Percentiles rank a stretch among this genome's conserved stretches.
These are phyloP conservation scores for Sebastes trivittatus DNA, from an alignment of 2,797 vertebrate genomes.

Conservation along the genomic window DNA sequence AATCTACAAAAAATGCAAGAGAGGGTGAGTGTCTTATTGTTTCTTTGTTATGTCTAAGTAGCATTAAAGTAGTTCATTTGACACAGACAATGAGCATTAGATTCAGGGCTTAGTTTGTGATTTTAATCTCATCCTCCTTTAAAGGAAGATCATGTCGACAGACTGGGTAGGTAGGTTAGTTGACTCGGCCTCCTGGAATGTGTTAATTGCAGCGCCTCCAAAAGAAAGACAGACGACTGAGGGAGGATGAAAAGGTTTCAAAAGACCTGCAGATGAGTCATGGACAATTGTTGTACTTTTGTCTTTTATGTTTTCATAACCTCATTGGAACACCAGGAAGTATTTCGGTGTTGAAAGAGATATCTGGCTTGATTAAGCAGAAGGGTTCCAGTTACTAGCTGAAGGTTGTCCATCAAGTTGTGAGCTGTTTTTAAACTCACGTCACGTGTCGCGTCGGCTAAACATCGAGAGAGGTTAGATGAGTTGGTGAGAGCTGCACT, in stretches of 20 bases:
- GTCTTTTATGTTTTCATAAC: conserved; percentile 58
- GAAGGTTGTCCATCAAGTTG: background rate
- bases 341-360: conserved; percentile 49
- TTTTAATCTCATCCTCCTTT: conserved; percentile 49
- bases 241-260: conserved; percentile 64
- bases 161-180: conserved; percentile 64
- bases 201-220: conserved; percentile 68
- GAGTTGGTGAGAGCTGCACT: background rate
- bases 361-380: conserved; percentile 37
- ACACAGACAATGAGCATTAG: background rate
- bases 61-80: background rate
- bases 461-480: background rate
- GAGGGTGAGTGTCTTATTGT: conserved; percentile 88
- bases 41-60: background rate
- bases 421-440: background rate
- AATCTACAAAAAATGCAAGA: conserved; percentile 99
- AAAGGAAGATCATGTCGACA: conserved; percentile 58
- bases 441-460: background rate
- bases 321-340: conserved; percentile 47
- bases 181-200: conserved; percentile 70
- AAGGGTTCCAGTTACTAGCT: conserved; percentile 9
- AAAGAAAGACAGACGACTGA: conserved; percentile 50
- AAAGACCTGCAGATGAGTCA: conserved; percentile 72
- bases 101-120: conserved; percentile 18
- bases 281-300: conserved; percentile 28